These are phyloP conservation scores for Triops longicaudatus DNA, from an alignment of 1,140 invertebrate genomes.

Conservation along the genomic window DNA sequence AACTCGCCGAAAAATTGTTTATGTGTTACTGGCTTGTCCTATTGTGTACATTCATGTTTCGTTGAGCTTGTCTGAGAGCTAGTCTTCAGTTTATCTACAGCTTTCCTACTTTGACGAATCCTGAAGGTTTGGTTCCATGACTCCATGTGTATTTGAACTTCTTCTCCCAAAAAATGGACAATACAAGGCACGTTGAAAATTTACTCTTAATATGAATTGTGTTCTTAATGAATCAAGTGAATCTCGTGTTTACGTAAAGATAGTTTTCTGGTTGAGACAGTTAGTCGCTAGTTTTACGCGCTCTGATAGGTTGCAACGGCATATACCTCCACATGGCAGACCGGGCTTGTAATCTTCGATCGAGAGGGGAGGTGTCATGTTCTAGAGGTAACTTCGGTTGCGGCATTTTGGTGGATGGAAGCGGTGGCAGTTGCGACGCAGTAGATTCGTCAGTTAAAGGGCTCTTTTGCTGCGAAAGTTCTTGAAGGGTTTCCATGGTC, in stretches of 20 bases:
- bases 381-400: not conserved
- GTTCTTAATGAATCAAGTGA: not conserved
- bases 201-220: not conserved
- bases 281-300: not conserved
- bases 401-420: not conserved
- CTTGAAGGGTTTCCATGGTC: not conserved
- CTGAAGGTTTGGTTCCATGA: not conserved
- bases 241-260: not conserved
- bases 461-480: not conserved
- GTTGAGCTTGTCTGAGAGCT: not conserved
- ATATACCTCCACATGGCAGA: not conserved
- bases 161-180: not conserved
- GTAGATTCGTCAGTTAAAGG: not conserved
- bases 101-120: not conserved
- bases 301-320: not conserved
- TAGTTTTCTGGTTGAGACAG: not conserved
- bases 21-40: not conserved
- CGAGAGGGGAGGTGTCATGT: not conserved
- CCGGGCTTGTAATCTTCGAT: not conserved
- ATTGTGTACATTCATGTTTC: not conserved
- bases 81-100: not conserved
- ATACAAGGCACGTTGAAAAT: not conserved
- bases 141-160: not conserved
- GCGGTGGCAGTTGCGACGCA: not conserved
- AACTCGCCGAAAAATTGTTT: not conserved